Conservation (phyloP, 2,113 vertebrate genomes). For the Alectura lathami region DNA sequence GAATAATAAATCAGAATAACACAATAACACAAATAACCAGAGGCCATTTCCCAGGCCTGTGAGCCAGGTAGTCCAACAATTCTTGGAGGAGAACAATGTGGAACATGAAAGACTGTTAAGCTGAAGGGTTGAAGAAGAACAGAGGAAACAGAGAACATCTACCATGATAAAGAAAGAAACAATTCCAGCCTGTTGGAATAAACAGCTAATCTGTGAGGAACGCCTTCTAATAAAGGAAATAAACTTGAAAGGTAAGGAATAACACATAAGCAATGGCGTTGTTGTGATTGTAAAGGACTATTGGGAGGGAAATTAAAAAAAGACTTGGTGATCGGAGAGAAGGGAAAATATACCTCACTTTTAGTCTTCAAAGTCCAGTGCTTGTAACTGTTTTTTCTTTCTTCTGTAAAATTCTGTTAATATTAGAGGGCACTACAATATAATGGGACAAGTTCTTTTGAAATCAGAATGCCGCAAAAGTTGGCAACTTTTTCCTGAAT, state of each 20-base stretch:
- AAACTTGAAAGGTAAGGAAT: background rate
- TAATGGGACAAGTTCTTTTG: background rate
- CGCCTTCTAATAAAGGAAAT: background rate
- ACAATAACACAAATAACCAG: background rate
- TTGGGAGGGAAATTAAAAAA: background rate
- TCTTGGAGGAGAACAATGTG: background rate
- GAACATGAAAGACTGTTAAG: background rate
- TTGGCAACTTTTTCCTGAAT: background rate
- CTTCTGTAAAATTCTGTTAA: background rate
- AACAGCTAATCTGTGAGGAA: background rate
- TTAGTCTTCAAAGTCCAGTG: background rate
- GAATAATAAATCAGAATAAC: background rate
- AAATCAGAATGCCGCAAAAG: background rate
- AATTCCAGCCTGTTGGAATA: background rate
- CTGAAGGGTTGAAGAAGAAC: background rate
- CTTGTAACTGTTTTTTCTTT: background rate
- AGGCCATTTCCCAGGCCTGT: background rate
- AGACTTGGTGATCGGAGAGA: background rate
- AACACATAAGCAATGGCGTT: background rate
- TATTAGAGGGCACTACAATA: background rate
- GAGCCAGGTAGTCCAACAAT: background rate
- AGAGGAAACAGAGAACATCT: background rate
- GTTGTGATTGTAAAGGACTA: background rate
- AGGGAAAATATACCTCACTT: background rate
- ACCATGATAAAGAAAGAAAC: background rate